Percentiles rank a stretch among this genome's conserved stretches.
Conservation (phyloP, 2,797 vertebrate genomes). For the Cyprinodon diabolis region DNA sequence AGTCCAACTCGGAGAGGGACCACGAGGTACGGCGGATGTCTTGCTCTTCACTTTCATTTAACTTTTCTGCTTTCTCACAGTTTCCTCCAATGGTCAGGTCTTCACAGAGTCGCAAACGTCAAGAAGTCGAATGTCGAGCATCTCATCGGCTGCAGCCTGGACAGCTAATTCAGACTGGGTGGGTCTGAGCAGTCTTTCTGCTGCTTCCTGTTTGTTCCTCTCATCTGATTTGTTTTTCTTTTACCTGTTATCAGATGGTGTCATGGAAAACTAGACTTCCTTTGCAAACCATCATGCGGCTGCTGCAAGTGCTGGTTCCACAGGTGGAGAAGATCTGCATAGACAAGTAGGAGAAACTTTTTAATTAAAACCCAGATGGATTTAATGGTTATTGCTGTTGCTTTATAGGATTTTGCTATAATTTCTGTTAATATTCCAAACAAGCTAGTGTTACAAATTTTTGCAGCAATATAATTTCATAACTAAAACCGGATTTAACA, state of each 20-base stretch:
- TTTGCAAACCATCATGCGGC: constrained; percentile 96
- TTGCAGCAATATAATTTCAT: too few species aligned
- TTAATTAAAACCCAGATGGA: not conserved
- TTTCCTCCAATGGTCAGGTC: constrained; percentile 48
- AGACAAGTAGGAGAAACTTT: constrained; percentile 87
- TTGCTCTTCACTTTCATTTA: not conserved
- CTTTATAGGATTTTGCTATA: not conserved
- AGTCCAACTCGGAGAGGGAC: constrained; percentile 77
- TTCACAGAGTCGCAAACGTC: constrained; percentile 66
- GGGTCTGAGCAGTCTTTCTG: constrained; percentile 36
- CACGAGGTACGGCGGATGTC: constrained; percentile 54
- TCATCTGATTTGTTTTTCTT: not conserved
- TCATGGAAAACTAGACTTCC: constrained; percentile 96
- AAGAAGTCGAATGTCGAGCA: constrained; percentile 82
- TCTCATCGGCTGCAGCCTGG: constrained; percentile 80
- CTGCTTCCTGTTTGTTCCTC: not conserved
- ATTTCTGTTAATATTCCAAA: not conserved
- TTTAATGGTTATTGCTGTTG: not conserved
- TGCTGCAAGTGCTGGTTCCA: constrained; percentile 95
- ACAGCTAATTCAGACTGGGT: constrained; percentile 91
- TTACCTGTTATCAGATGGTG: constrained; percentile 77
- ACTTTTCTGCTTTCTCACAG: not conserved
- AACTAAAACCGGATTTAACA: not conserved
- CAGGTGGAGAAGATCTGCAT: constrained; percentile 99
- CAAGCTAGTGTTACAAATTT: not conserved